A percentile compares a stretch with the other conserved stretches of the same genome.
phyloP scores from a whole-genome alignment of 2,113 vertebrate species.

The Proteles cristata region DNA sequence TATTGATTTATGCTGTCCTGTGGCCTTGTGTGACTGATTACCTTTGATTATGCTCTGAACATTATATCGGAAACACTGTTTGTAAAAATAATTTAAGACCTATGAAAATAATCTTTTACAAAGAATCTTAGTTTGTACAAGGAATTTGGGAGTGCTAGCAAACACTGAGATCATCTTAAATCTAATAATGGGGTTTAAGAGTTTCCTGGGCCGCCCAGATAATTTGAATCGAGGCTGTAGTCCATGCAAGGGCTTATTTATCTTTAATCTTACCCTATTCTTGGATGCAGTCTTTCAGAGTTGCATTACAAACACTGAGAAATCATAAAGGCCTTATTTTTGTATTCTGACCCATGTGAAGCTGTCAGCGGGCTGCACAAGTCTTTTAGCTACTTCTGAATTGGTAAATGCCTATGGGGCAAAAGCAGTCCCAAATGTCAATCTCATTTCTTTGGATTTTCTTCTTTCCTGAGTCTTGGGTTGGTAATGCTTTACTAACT shows the following conservation, averaged over 20 bases:
- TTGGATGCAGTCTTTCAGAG: neutral
- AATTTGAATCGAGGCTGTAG: neutral
- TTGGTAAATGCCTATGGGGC: neutral
- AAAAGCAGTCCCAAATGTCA: neutral
- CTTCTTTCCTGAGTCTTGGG: neutral
- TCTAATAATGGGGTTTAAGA: neutral
- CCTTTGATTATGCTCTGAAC: neutral
- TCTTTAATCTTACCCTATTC: neutral
- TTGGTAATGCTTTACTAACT: neutral
- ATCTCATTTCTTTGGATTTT: neutral
- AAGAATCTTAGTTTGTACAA: neutral
- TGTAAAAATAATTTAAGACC: neutral
- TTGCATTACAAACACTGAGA: neutral
- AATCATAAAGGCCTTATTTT: neutral
- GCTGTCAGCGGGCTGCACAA: neutral
- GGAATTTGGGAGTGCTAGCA: neutral
- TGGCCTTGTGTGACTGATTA: neutral
- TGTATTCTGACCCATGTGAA: neutral
- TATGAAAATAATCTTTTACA: neutral
- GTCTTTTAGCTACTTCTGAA: neutral
- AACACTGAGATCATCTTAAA: neutral
- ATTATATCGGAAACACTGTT: neutral
- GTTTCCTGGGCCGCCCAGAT: neutral
- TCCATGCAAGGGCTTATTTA: neutral
- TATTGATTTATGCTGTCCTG: neutral